Conservation (phyloP, 2,888 invertebrate species). For the Brenthis daphne region DNA sequence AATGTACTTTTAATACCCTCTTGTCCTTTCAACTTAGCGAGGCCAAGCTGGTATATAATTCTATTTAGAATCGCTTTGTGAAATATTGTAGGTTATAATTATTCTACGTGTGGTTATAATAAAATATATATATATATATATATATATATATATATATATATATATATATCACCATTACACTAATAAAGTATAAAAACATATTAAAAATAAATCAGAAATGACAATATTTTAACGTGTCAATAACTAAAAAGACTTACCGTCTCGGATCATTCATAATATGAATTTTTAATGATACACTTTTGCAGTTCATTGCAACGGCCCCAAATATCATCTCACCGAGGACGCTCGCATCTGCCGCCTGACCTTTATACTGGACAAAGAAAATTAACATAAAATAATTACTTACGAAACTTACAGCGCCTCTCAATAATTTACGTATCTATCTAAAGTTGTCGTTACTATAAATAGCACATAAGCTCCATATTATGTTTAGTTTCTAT, state of each 20-base stretch:
- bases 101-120: no score
- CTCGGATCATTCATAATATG: slow-evolving; percentile 84
- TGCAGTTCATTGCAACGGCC: slow-evolving; percentile 93
- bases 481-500: no score
- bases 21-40: no score
- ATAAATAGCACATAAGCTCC: background rate
- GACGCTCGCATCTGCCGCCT: slow-evolving; percentile 86
- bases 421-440: background rate
- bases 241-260: slow-evolving; percentile 53
- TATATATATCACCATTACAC: no score
- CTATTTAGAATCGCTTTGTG: no score
- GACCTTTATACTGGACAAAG: slow-evolving; percentile 83
- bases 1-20: no score
- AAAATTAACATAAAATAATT: slow-evolving; percentile 25
- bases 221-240: no score
- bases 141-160: no score
- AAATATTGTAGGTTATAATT: no score
- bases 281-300: slow-evolving; percentile 93
- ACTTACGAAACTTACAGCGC: background rate
- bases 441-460: background rate
- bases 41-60: no score
- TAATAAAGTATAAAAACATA: background rate
- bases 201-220: background rate
- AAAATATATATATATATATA: no score
- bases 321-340: slow-evolving; percentile 97